Evolutionary conservation across 2,888 invertebrate genomes (phyloP).

Genomic region (Lumbricus terrestris): DNA sequence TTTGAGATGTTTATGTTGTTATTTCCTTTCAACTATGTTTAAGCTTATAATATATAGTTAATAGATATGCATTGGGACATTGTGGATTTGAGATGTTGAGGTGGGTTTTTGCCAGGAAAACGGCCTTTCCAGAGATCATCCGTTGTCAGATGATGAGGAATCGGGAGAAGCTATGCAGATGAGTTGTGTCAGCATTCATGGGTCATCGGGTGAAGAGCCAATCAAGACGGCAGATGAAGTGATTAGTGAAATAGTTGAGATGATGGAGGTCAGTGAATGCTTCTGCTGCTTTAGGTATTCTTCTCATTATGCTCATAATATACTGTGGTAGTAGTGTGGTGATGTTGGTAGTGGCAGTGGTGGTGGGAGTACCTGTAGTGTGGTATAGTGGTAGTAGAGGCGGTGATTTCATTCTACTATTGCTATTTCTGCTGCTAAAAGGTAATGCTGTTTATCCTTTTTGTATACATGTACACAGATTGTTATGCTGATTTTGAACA

Average conservation of each 20-base stretch:
- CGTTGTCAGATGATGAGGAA: neutral
- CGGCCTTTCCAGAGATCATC: neutral
- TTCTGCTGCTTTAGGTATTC: neutral
- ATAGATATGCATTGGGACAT: neutral
- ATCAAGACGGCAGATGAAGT: constrained; percentile 12
- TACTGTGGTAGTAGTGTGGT: neutral
- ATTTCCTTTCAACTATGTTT: neutral
- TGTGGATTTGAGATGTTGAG: neutral
- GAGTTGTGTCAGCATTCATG: neutral
- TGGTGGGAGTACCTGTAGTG: no score
- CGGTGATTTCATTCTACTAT: neutral
- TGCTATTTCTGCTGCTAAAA: neutral
- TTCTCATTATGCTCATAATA: neutral
- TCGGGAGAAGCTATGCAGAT: neutral
- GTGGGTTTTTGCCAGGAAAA: neutral
- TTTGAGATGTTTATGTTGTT: neutral
- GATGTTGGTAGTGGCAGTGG: neutral
- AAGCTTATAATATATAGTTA: neutral
- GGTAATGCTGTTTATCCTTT: neutral
- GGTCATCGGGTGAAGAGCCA: constrained; percentile 4
- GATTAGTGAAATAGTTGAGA: neutral
- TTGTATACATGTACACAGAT: no score
- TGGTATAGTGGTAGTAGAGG: neutral
- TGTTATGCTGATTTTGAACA: no score
- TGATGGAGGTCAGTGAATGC: neutral